Evolutionary conservation across 23 tunicate species (phyloP).

Genomic region (Diplosoma virens): DNA sequence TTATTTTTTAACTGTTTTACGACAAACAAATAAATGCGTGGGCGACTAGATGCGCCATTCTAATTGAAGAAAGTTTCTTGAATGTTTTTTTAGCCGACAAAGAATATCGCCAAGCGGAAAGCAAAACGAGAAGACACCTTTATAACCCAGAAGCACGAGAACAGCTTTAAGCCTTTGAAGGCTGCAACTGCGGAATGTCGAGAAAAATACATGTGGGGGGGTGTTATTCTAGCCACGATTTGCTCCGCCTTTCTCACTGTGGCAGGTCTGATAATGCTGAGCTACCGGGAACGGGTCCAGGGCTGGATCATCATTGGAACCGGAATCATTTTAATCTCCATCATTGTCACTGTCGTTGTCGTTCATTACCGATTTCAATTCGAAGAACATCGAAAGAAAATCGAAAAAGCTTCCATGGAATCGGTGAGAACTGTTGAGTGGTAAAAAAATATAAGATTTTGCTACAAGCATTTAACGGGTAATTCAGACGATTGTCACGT

Average conservation of each 20-base stretch:
- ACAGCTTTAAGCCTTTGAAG: not conserved
- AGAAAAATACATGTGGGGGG: not conserved
- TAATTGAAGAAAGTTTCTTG: too few species aligned
- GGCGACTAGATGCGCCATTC: too few species aligned
- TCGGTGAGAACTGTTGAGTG: not conserved
- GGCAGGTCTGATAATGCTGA: not conserved
- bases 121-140: not conserved
- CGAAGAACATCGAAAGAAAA: not conserved
- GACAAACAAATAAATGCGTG: too few species aligned
- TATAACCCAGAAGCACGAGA: not conserved
- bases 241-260: not conserved
- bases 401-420: not conserved
- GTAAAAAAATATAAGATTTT: too few species aligned
- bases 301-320: constrained; percentile 1
- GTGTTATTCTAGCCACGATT: not conserved
- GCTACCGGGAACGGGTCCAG: not conserved
- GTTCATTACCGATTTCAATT: not conserved
- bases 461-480: too few species aligned
- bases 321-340: not conserved
- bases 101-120: too few species aligned
- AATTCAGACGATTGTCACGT: too few species aligned
- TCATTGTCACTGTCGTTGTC: not conserved
- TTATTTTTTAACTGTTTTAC: too few species aligned
- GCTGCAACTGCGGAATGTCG: not conserved
- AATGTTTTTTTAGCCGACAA: too few species aligned